Percentiles rank a stretch among this genome's conserved stretches.
Evolutionary conservation across 2,888 invertebrate species (phyloP).

Genomic region (Cheiracanthium punctorium): DNA sequence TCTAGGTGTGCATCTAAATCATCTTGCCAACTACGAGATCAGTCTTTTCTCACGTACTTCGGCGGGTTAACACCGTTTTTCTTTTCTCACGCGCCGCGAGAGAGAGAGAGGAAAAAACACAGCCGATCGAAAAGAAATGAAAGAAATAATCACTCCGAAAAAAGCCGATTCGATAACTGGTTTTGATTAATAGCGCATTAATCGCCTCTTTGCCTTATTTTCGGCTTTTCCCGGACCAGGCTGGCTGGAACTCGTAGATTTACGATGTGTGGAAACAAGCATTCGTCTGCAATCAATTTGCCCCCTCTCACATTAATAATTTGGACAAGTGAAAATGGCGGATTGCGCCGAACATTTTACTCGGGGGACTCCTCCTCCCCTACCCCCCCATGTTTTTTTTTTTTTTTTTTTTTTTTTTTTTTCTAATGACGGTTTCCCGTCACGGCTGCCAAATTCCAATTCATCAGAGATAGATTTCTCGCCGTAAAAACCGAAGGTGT

Average conservation of each 20-base stretch:
- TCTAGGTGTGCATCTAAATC: slow-evolving; percentile 61
- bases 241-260: slow-evolving; percentile 39
- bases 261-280: slow-evolving; percentile 65
- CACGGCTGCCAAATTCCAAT: slow-evolving; percentile 64
- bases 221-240: neutral
- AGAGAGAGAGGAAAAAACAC: too few relatives aligned
- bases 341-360: slow-evolving; percentile 18
- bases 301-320: slow-evolving; percentile 63
- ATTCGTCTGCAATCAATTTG: slow-evolving; percentile 60
- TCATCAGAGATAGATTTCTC: slow-evolving; percentile 40
- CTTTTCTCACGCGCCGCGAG: too few relatives aligned
- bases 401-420: too few relatives aligned
- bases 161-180: slow-evolving; percentile 59
- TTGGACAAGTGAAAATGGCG: slow-evolving; percentile 46
- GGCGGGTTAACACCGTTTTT: neutral
- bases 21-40: slow-evolving; percentile 38
- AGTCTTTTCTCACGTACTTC: slow-evolving; percentile 48
- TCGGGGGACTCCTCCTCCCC: neutral
- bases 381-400: neutral
- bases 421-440: slow-evolving; percentile 59
- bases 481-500: slow-evolving; percentile 34
- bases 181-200: slow-evolving; percentile 68
- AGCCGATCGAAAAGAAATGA: neutral
- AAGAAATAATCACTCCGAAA: neutral
- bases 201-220: slow-evolving; percentile 49